These are phyloP conservation scores for Callaeas wilsoni DNA, from an alignment of 2,113 vertebrate species.

Conservation along the genomic window DNA sequence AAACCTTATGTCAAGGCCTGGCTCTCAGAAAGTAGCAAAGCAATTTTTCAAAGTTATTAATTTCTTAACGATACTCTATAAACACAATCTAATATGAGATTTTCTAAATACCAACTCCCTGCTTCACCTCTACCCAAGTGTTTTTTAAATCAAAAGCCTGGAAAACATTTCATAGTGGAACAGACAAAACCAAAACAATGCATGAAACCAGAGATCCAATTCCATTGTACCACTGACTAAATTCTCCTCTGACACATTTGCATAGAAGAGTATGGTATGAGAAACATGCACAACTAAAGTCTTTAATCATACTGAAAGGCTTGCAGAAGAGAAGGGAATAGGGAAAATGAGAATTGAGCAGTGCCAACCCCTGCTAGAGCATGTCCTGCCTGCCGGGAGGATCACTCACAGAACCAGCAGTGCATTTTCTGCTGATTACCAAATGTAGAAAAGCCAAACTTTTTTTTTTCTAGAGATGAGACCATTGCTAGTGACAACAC, in stretches of 20 bases:
- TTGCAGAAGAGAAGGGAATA: neutral
- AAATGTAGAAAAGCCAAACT: fast-evolving
- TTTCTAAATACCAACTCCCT: neutral
- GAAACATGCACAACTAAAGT: neutral
- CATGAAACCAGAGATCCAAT: neutral
- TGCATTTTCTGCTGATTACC: fast-evolving
- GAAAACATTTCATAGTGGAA: neutral
- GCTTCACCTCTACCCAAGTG: neutral
- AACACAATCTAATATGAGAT: neutral
- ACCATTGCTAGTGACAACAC: neutral
- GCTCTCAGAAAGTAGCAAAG: neutral
- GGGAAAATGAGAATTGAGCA: neutral
- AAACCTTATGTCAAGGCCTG: neutral
- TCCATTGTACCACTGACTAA: neutral
- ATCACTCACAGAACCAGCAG: fast-evolving
- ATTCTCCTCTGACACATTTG: neutral
- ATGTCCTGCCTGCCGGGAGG: neutral
- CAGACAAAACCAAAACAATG: neutral
- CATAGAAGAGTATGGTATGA: neutral
- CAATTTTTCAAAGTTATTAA: neutral
- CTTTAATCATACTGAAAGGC: neutral
- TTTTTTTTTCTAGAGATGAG: neutral
- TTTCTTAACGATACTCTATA: neutral
- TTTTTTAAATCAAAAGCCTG: neutral
- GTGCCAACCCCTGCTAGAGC: neutral